Percentiles rank a stretch among this genome's conserved stretches.
These are phyloP conservation scores for Litocranius walleri DNA, from an alignment of 2,113 vertebrate genomes.

Conservation along the genomic window DNA sequence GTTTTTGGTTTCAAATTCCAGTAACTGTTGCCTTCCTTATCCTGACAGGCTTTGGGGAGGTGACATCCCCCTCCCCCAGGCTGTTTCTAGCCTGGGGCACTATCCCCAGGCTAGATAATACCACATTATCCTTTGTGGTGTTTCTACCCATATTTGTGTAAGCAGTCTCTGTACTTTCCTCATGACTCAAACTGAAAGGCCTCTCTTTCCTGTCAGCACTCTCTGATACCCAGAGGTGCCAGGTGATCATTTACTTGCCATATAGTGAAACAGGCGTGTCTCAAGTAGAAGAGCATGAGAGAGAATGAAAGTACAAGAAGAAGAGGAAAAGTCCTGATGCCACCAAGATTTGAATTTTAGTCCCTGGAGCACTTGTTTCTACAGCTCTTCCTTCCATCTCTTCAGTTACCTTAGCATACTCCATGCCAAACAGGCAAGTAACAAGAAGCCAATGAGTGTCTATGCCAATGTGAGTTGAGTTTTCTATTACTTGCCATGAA, in stretches of 20 bases:
- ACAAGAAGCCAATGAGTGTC: neutral
- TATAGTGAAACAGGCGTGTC: neutral
- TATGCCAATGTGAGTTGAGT: neutral
- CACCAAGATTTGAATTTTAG: neutral
- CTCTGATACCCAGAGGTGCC: neutral
- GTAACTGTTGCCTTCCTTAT: neutral
- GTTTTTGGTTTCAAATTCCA: neutral
- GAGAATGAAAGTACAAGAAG: neutral
- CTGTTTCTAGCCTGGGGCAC: neutral
- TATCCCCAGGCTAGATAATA: neutral
- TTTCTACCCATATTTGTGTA: neutral
- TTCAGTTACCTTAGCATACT: neutral
- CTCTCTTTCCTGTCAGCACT: conserved; percentile 3
- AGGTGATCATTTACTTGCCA: neutral
- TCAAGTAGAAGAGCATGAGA: neutral
- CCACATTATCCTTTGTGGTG: neutral
- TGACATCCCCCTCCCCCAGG: neutral
- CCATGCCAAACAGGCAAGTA: neutral
- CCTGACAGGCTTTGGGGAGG: neutral
- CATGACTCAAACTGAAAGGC: neutral
- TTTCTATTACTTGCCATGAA: conserved; percentile 28
- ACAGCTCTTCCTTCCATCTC: neutral
- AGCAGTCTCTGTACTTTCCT: neutral
- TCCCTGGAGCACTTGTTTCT: neutral
- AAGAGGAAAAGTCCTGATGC: neutral